These are phyloP conservation scores for Tetanocera ferruginea DNA, from an alignment of 2,888 invertebrate species.

Conservation along the genomic window DNA sequence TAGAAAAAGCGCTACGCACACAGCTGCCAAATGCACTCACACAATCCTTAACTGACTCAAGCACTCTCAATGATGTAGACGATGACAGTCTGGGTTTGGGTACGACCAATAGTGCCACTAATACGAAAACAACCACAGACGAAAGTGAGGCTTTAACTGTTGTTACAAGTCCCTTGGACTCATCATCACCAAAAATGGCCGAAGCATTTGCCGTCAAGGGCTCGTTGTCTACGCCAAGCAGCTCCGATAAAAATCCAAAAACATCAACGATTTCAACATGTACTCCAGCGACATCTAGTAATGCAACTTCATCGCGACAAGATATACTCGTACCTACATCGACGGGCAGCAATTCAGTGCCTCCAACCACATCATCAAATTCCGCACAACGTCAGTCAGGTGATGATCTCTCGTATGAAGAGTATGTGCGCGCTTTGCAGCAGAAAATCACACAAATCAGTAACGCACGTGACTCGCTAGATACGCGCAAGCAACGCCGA, in stretches of 20 bases:
- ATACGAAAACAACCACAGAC: conserved; percentile 72
- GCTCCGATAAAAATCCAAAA: conserved; percentile 66
- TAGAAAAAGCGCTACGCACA: not conserved
- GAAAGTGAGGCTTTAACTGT: conserved; percentile 74
- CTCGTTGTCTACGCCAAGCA: conserved; percentile 61
- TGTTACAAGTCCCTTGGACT: conserved; percentile 72
- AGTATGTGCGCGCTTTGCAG: conserved; percentile 77
- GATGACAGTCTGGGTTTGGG: conserved; percentile 74
- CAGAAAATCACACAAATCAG: conserved; percentile 79
- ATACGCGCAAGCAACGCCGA: conserved; percentile 74
- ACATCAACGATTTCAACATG: conserved; percentile 61
- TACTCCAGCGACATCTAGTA: conserved; percentile 52
- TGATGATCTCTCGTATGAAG: conserved; percentile 71
- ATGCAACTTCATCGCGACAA: conserved; percentile 49
- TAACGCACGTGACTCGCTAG: conserved; percentile 78
- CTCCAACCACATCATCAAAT: conserved; percentile 26
- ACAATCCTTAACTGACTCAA: conserved; percentile 62
- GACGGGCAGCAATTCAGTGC: conserved; percentile 33
- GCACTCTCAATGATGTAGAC: conserved; percentile 70
- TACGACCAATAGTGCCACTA: conserved; percentile 55
- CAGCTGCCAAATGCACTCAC: conserved; percentile 36
- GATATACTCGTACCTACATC: conserved; percentile 50
- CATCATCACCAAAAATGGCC: conserved; percentile 59
- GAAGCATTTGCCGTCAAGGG: conserved; percentile 54
- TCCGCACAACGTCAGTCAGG: conserved; percentile 46